Conservation (phyloP, 1,140 invertebrate genomes). For the Steinernema feltiae region DNA sequence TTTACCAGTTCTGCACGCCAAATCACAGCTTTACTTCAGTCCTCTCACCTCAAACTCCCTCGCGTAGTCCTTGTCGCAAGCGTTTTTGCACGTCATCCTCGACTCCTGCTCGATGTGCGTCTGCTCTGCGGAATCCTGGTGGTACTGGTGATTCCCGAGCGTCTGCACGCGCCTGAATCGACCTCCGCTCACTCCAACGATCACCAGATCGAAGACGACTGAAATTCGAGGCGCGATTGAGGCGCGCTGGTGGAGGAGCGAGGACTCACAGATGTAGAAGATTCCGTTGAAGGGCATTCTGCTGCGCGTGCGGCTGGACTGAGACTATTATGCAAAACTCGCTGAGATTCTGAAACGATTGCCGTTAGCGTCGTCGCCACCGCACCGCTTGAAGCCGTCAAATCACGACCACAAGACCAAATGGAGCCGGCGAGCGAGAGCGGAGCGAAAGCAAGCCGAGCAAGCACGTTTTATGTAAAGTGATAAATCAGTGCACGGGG, state of each 20-base stretch:
- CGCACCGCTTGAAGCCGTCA: not conserved
- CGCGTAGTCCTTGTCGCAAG: not conserved
- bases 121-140: not conserved
- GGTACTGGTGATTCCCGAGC: slow-evolving; percentile 6
- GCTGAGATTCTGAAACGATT: not conserved
- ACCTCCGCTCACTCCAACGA: not conserved
- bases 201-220: not conserved
- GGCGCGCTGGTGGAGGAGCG: not conserved
- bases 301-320: too few relatives aligned
- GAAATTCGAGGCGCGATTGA: not conserved
- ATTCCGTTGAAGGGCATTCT: slow-evolving; percentile 1
- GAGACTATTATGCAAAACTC: not conserved
- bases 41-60: not conserved
- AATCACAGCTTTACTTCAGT: not conserved
- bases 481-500: slow-evolving; percentile 15
- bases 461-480: slow-evolving; percentile 15
- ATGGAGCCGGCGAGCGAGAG: slow-evolving; percentile 1
- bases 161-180: not conserved
- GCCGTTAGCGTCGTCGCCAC: not conserved
- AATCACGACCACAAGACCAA: slow-evolving; percentile 2
- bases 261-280: not conserved
- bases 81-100: not conserved
- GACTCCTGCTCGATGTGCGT: slow-evolving; percentile 8
- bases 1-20: too few relatives aligned
- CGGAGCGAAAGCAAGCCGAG: too few relatives aligned